Evolutionary conservation across 2,888 invertebrate genomes (phyloP).

Genomic region (Hypsopygia costalis): DNA sequence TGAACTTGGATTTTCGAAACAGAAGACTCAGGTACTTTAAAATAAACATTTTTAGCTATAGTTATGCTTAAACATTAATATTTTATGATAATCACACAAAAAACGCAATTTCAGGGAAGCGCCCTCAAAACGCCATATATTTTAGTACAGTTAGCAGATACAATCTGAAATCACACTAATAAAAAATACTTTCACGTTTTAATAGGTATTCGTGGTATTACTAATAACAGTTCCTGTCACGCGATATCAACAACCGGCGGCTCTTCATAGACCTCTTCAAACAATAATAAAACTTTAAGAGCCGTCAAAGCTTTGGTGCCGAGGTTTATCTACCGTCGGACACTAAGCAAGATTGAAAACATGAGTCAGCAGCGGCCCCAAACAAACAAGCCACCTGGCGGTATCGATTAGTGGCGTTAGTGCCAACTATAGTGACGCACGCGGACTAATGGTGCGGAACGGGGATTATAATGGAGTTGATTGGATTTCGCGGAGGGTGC

Average conservation of each 20-base stretch:
- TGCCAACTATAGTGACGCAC: conserved; percentile 1
- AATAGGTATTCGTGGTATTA: neutral
- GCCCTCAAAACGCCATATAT: too few species aligned
- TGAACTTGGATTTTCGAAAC: too few species aligned
- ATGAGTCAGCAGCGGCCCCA: conserved; percentile 32
- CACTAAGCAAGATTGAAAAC: conserved; percentile 36
- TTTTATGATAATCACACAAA: too few species aligned
- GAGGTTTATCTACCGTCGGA: conserved; percentile 15
- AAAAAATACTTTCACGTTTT: too few species aligned
- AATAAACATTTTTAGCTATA: too few species aligned
- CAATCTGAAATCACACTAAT: too few species aligned
- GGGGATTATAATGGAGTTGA: conserved; percentile 4
- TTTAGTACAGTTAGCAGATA: too few species aligned
- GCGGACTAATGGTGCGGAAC: conserved; percentile 4
- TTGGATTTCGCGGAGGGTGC: neutral
- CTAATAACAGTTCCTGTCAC: neutral
- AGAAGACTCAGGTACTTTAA: too few species aligned
- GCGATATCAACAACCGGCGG: neutral
- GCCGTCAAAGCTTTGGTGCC: conserved; percentile 12
- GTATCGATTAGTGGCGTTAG: conserved; percentile 11
- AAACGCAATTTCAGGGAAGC: too few species aligned
- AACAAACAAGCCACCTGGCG: conserved; percentile 15
- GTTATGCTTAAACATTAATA: too few species aligned
- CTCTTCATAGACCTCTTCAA: conserved; percentile 21
- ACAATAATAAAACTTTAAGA: conserved; percentile 40